These are phyloP conservation scores for Mareca penelope DNA, from an alignment of 2,797 vertebrate species.

Conservation along the genomic window DNA sequence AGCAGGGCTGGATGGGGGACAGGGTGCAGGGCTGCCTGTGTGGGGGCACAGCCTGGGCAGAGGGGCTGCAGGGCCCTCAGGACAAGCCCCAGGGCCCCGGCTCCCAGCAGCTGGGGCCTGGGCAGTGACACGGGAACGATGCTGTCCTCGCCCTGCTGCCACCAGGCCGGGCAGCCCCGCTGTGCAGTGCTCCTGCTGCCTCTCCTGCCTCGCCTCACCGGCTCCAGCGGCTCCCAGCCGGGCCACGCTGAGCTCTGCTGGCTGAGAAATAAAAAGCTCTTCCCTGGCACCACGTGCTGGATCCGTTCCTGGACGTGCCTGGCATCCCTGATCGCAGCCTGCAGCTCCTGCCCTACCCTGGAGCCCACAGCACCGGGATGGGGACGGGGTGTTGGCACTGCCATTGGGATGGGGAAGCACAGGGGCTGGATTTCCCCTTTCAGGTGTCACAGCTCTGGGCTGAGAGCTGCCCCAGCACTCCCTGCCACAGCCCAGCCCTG, in stretches of 20 bases:
- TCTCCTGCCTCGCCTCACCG: not conserved
- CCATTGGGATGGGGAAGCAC: accelerated
- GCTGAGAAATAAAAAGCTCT: conserved; percentile 58
- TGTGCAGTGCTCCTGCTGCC: not conserved
- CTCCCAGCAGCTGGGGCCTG: not conserved
- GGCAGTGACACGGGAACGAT: not conserved
- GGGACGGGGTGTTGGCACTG: not conserved
- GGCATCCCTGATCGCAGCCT: not conserved
- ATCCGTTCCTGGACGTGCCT: not conserved
- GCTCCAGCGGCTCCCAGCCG: not conserved
- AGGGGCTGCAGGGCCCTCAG: not conserved
- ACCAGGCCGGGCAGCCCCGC: accelerated
- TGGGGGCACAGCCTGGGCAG: not conserved
- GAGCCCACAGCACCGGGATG: not conserved
- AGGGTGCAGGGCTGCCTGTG: not conserved
- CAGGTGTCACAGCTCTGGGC: not conserved
- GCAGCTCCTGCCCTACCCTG: not conserved
- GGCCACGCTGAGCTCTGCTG: not conserved
- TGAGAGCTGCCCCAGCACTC: not conserved
- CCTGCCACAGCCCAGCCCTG: not conserved
- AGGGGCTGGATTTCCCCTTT: not conserved
- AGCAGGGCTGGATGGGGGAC: not conserved
- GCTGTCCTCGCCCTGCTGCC: not conserved
- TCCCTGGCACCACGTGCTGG: not conserved
- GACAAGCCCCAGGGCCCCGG: not conserved